These are phyloP conservation scores for Coreius guichenoti DNA, from an alignment of 2,797 vertebrate species.

Conservation along the genomic window DNA sequence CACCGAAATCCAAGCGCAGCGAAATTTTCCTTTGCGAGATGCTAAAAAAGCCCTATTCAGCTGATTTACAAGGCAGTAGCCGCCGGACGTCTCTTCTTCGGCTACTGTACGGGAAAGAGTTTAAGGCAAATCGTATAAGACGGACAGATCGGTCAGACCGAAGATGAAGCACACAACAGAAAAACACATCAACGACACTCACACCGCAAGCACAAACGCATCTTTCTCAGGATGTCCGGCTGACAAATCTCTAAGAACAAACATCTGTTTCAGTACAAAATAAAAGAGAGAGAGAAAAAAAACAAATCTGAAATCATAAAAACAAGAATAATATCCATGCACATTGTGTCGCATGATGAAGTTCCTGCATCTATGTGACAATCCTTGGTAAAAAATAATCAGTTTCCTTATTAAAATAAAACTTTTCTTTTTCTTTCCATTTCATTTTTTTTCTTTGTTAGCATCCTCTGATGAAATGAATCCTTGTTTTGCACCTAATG, in stretches of 20 bases:
- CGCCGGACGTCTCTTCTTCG: slow-evolving; percentile 80
- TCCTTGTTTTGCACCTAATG: slow-evolving; percentile 88
- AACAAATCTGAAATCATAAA: slow-evolving; percentile 73
- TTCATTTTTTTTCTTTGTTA: slow-evolving; percentile 82
- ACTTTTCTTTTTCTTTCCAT: slow-evolving; percentile 77
- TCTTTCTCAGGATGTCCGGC: slow-evolving; percentile 78
- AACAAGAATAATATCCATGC: slow-evolving; percentile 87
- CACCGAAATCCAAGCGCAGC: slow-evolving; percentile 87
- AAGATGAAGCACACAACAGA: slow-evolving; percentile 85
- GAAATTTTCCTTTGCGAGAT: slow-evolving; percentile 83
- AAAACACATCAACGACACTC: slow-evolving; percentile 92
- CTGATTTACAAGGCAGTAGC: slow-evolving; percentile 69
- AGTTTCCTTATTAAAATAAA: slow-evolving; percentile 94
- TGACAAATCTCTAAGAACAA: slow-evolving; percentile 74
- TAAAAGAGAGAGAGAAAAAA: slow-evolving; percentile 66
- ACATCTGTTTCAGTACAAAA: slow-evolving; percentile 81
- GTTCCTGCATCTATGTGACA: slow-evolving; percentile 81
- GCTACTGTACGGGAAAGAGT: slow-evolving; percentile 86
- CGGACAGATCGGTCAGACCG: slow-evolving; percentile 80
- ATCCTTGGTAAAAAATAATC: slow-evolving; percentile 93
- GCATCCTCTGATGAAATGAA: slow-evolving; percentile 91
- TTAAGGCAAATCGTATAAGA: slow-evolving; percentile 94
- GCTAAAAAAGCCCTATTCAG: slow-evolving; percentile 84
- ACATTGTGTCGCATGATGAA: slow-evolving; percentile 85
- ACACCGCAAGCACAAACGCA: slow-evolving; percentile 93